phyloP scores from a whole-genome alignment of 1,140 invertebrate species.

The Drosophila sturtevanti region DNA sequence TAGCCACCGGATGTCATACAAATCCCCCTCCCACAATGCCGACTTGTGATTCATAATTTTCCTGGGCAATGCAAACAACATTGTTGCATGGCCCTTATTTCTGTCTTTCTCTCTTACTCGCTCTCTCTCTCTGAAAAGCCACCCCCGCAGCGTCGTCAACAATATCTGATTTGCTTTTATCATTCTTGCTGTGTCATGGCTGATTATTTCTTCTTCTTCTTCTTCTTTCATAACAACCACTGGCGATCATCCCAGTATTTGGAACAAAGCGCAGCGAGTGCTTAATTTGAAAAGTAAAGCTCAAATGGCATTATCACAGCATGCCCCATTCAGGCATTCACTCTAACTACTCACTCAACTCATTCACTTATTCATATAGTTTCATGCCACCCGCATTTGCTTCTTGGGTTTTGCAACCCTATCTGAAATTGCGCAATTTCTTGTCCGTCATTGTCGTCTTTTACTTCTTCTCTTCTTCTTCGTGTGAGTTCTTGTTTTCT shows the following conservation, averaged over 20 bases:
- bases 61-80: constrained; percentile 48
- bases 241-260: constrained; percentile 40
- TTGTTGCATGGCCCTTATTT: constrained; percentile 44
- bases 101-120: neutral
- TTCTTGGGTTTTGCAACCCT: constrained; percentile 70
- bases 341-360: too few relatives aligned
- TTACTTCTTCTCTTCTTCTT: constrained; percentile 11
- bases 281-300: constrained; percentile 77
- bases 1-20: constrained; percentile 64
- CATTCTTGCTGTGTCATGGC: constrained; percentile 22
- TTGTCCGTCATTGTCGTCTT: neutral
- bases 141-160: constrained; percentile 51
- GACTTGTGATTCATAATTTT: constrained; percentile 73
- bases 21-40: constrained; percentile 14
- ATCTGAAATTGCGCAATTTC: constrained; percentile 61
- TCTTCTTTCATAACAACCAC: constrained; percentile 22
- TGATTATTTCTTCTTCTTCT: constrained; percentile 8
- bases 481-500: constrained; percentile 51
- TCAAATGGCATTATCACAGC: constrained; percentile 77
- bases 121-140: constrained; percentile 33
- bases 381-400: constrained; percentile 56
- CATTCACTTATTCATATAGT: neutral
- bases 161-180: constrained; percentile 21
- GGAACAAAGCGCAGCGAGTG: constrained; percentile 70
- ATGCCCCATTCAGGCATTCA: constrained; percentile 47